These are phyloP conservation scores for Xenopus petersii DNA, from an alignment of 2,797 vertebrate genomes.

Conservation along the genomic window DNA sequence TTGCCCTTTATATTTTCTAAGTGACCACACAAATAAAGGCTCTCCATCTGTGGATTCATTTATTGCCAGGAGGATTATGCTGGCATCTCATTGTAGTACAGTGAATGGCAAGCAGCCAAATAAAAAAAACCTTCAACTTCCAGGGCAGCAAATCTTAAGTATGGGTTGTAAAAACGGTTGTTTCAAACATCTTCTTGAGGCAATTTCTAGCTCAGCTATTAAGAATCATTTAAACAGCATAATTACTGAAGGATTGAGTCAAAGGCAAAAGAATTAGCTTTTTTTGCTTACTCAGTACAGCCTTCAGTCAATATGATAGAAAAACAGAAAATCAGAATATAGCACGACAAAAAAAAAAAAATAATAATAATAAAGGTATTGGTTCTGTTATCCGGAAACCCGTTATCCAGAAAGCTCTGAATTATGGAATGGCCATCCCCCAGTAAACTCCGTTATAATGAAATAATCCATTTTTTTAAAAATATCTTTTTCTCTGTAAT, in stretches of 20 bases:
- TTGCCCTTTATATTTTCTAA: constrained; percentile 15
- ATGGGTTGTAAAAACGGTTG: neutral
- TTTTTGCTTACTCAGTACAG: no score
- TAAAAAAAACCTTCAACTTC: neutral
- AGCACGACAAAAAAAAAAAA: no score
- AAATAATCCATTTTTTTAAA: no score
- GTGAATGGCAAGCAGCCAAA: constrained; percentile 17
- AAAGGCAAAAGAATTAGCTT: no score
- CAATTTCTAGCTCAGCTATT: neutral
- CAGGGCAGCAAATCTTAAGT: neutral
- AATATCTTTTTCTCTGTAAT: no score
- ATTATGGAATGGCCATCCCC: no score
- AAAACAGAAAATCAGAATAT: neutral
- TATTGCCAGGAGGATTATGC: constrained; percentile 28
- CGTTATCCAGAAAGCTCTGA: no score
- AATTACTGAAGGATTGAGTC: no score
- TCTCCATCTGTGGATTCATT: constrained; percentile 27
- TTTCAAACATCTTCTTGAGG: neutral
- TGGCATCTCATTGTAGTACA: constrained; percentile 38
- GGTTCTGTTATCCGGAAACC: no score
- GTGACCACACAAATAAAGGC: constrained; percentile 24
- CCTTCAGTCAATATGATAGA: no score
- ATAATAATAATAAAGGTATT: no score
- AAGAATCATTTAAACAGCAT: neutral
- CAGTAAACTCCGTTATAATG: no score